Conservation (phyloP, 2,888 invertebrate genomes). For the Drosophila setosimentum region DNA sequence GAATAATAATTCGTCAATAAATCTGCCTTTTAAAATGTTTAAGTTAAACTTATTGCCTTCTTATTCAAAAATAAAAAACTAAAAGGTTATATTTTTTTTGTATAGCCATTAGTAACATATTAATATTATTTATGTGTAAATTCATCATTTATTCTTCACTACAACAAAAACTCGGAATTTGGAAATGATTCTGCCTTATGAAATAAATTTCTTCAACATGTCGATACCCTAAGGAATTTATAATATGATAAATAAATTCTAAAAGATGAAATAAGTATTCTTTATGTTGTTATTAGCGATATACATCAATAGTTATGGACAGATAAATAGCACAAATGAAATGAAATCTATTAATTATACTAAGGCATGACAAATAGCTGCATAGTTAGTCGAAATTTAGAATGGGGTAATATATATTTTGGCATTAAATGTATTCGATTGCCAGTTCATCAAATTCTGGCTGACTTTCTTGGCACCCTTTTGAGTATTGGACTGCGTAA, state of each 20-base stretch:
- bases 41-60: not conserved
- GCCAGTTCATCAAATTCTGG: not conserved
- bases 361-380: too few relatives aligned
- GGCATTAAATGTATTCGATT: not conserved
- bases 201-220: not conserved
- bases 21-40: not conserved
- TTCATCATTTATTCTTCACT: not conserved
- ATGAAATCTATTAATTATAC: too few relatives aligned
- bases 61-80: not conserved
- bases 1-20: not conserved
- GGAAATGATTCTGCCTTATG: not conserved
- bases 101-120: not conserved
- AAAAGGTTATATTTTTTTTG: not conserved
- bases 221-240: not conserved
- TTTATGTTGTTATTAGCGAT: not conserved
- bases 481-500: constrained; percentile 15
- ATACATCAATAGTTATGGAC: not conserved
- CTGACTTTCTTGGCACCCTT: constrained; percentile 2
- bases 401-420: not conserved
- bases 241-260: not conserved
- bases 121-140: not conserved
- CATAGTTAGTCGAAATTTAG: not conserved
- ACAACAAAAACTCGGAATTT: not conserved
- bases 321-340: not conserved
- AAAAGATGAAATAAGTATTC: not conserved